These are phyloP conservation scores for Phrynocephalus forsythii DNA, from an alignment of 2,797 vertebrate genomes.

Conservation along the genomic window DNA sequence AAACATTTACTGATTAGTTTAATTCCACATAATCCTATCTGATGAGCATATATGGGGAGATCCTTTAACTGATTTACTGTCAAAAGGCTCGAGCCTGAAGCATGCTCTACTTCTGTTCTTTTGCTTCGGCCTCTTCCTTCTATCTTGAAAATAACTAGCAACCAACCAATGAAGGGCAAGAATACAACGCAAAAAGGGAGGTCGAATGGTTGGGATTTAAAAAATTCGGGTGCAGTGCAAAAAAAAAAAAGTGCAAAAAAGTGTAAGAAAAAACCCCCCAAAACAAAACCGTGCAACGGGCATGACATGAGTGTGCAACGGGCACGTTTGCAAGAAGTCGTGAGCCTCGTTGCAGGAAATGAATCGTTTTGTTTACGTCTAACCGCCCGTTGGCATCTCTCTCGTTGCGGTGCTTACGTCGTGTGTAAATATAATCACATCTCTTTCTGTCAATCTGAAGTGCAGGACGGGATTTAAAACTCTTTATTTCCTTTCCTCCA, in stretches of 20 bases:
- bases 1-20: slow-evolving; percentile 88
- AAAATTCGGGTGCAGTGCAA: background rate
- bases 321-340: background rate
- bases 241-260: background rate
- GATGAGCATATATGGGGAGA: slow-evolving; percentile 80
- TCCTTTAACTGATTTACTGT: slow-evolving; percentile 77
- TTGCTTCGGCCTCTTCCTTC: background rate
- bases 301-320: background rate
- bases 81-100: slow-evolving; percentile 39
- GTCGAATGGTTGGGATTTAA: too few species aligned
- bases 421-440: background rate
- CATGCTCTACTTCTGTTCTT: background rate
- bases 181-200: background rate
- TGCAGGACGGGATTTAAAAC: slow-evolving; percentile 66
- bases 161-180: too few species aligned
- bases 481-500: slow-evolving; percentile 66
- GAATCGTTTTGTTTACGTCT: background rate
- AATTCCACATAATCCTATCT: slow-evolving; percentile 84
- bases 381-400: background rate
- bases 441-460: slow-evolving; percentile 2
- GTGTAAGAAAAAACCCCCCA: too few species aligned
- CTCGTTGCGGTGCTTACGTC: background rate
- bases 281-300: too few species aligned
- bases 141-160: background rate
- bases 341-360: background rate